Evolutionary conservation across 2,797 vertebrate genomes (phyloP).

Genomic region (Thalassophryne amazonica): DNA sequence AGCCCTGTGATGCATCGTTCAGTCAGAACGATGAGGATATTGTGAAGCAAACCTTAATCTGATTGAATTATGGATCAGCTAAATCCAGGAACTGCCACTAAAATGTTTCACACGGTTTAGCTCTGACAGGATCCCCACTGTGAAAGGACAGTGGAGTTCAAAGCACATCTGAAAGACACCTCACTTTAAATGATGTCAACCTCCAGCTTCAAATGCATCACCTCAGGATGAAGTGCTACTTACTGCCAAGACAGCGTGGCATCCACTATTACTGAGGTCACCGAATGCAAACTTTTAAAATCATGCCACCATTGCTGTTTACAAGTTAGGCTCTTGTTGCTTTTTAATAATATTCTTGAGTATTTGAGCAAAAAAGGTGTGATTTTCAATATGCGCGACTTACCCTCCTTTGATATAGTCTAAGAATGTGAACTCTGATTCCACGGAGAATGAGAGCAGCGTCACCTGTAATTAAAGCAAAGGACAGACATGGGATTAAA

Average conservation of each 20-base stretch:
- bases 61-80: constrained; percentile 46
- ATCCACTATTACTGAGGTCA: not conserved
- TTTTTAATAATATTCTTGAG: too few relatives aligned
- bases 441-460: constrained; percentile 90
- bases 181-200: constrained; percentile 35
- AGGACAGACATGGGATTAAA: constrained; percentile 23
- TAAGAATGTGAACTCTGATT: constrained; percentile 93
- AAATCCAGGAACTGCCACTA: constrained; percentile 39
- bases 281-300: not conserved
- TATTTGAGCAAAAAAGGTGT: too few relatives aligned
- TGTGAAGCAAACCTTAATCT: constrained; percentile 37
- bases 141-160: constrained; percentile 37
- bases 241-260: not conserved
- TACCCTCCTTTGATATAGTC: constrained; percentile 98
- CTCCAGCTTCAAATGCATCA: constrained; percentile 5
- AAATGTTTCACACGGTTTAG: constrained; percentile 56
- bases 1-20: constrained; percentile 1
- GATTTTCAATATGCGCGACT: constrained; percentile 54
- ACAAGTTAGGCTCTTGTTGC: too few relatives aligned
- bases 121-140: constrained; percentile 35
- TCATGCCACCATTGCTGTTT: too few relatives aligned
- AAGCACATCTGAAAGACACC: constrained; percentile 28
- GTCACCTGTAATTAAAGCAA: constrained; percentile 82
- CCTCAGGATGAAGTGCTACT: not conserved
- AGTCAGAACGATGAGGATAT: constrained; percentile 19